phyloP scores from a whole-genome alignment of 2,113 vertebrate genomes.

The Zapornia atra region DNA sequence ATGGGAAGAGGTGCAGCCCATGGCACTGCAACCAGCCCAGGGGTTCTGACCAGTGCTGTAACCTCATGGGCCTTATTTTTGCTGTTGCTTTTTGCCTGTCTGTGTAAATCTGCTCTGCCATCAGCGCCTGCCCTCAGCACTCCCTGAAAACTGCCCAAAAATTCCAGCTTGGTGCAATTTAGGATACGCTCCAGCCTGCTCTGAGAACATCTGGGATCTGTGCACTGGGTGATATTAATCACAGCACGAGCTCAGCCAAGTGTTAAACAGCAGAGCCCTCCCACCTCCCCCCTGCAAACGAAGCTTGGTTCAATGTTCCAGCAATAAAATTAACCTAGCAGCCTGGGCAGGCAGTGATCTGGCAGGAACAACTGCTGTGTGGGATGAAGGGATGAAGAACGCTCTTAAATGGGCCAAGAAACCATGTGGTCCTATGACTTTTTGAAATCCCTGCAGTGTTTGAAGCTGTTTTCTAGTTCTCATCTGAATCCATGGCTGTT shows the following conservation, averaged over 20 bases:
- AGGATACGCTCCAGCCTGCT: constrained; percentile 59
- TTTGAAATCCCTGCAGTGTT: neutral
- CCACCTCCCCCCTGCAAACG: neutral
- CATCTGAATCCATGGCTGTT: neutral
- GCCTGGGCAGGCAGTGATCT: constrained; percentile 25
- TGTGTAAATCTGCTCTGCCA: neutral
- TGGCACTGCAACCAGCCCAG: neutral
- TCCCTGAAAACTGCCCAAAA: constrained; percentile 33
- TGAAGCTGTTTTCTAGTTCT: constrained; percentile 25
- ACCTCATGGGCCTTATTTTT: neutral
- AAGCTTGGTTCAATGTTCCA: constrained; percentile 8
- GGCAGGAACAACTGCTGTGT: constrained; percentile 42
- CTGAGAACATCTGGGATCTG: constrained; percentile 41
- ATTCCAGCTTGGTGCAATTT: constrained; percentile 59
- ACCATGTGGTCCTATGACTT: neutral
- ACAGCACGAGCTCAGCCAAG: neutral
- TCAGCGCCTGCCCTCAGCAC: neutral
- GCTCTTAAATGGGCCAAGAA: constrained; percentile 16
- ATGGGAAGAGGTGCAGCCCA: neutral
- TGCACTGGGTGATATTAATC: constrained; percentile 47
- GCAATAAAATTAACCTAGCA: constrained; percentile 22
- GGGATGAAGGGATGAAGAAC: constrained; percentile 39
- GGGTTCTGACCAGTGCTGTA: neutral
- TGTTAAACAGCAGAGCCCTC: neutral
- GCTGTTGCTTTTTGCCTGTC: neutral